Evolutionary conservation across 1,140 invertebrate species (phyloP).

Genomic region (Ceratitis capitata): DNA sequence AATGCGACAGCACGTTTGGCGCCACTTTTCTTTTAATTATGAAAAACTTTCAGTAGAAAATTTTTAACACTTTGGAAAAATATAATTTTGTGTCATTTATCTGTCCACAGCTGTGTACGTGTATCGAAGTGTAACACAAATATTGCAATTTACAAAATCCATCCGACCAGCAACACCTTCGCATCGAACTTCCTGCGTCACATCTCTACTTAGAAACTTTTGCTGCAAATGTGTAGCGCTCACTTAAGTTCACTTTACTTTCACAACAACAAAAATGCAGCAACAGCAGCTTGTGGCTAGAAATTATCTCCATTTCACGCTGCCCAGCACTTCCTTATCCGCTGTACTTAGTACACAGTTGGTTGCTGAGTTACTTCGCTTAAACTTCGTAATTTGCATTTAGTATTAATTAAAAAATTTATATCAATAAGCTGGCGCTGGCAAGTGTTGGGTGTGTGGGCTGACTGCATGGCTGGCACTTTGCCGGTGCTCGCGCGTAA

Average conservation of each 20-base stretch:
- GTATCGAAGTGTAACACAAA: no score
- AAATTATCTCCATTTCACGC: constrained; percentile 2
- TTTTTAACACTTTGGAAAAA: no score
- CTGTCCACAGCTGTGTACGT: no score
- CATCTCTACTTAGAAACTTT: not conserved
- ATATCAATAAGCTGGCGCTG: constrained; percentile 38
- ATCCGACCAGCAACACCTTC: no score
- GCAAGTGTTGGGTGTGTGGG: not conserved
- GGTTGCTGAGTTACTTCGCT: not conserved
- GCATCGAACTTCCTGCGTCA: not conserved
- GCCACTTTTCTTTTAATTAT: no score
- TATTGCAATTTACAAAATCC: no score
- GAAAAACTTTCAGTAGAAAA: no score
- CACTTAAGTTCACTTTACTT: constrained; percentile 1
- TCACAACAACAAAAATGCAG: no score
- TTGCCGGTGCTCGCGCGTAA: not conserved
- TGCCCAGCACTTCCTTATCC: constrained; percentile 16
- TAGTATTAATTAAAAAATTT: constrained; percentile 40
- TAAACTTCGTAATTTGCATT: constrained; percentile 37
- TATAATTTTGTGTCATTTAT: no score
- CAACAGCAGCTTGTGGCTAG: not conserved
- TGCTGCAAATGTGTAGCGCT: not conserved
- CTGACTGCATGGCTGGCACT: no score
- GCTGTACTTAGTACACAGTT: not conserved
- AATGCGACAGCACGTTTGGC: no score